Base-by-base conservation (phyloP, 2,113 vertebrate genomes). In the Notarius lentiginosus region DNA sequence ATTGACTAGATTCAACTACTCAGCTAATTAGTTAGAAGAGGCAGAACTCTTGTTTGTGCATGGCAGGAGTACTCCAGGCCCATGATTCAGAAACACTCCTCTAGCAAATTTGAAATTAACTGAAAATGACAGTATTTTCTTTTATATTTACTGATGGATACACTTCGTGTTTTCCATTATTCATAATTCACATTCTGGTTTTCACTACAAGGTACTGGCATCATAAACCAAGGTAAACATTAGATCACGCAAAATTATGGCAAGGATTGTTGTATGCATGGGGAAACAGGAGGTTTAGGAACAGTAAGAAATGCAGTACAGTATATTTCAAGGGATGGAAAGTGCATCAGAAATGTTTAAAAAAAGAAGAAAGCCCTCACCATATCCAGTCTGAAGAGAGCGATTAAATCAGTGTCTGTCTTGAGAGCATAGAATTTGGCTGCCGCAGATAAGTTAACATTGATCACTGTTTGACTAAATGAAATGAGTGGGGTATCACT, bases 341-440 rank as follows among this genome's bases (percentile, higher is more conserved):
- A 20, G 77, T 79, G n/a, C 5, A 61, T 84, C 22, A 51, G 1
- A 20, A 77, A 53, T 17, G 14, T 34, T 47, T 22, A 8, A 82
- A 63, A 53, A 81, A n/a, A 53, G 55, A 84, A 30, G 7, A 24
- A 84, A 68, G 17, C 30, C 79, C 84, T 90, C 79, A 91, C 90
- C 83, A 87, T 49, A 47, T 91, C 87, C 53, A 91, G 80, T 63
- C 30, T 81, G 86, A 92, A 92, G 24, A 91, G 87, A 58, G 91
- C 90, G 0, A 63, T 22, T 66, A 79, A 79, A 60, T 89, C 88
- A 1, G 81, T 17, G 12, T 93, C 91, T 17, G 84, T 11, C 55
- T 90, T 86, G 18, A 95, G 84, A 58, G 92, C 95, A 12, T 81
- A 90, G 41, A 93, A 92, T 68, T 94, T 94, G 0, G 89, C 61